These are phyloP conservation scores for Antigone vipio DNA, from an alignment of 2,113 vertebrate species.

Conservation along the genomic window DNA sequence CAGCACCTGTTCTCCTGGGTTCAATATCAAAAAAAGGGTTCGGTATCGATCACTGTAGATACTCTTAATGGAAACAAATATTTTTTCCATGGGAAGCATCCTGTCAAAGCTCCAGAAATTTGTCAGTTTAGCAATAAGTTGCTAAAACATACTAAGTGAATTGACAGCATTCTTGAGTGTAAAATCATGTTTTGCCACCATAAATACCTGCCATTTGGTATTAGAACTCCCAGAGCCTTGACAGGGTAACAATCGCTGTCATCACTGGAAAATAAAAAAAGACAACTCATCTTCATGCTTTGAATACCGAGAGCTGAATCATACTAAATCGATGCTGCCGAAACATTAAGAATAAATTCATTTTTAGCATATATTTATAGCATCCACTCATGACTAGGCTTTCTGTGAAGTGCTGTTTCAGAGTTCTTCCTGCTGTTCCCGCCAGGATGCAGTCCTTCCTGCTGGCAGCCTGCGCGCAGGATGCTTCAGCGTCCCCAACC, in stretches of 20 bases:
- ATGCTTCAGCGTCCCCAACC: not conserved
- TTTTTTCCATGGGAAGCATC: not conserved
- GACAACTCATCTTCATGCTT: not conserved
- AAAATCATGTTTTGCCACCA: not conserved
- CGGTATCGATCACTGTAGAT: accelerated
- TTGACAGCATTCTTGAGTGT: not conserved
- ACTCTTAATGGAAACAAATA: not conserved
- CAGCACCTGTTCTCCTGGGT: accelerated
- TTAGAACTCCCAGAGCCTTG: not conserved
- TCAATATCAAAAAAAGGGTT: not conserved
- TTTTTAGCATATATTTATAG: not conserved
- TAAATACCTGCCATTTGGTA: not conserved
- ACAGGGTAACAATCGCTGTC: not conserved
- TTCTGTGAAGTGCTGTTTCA: not conserved
- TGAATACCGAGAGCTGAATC: not conserved
- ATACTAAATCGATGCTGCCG: accelerated
- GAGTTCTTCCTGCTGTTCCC: not conserved
- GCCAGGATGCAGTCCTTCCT: not conserved
- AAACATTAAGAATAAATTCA: not conserved
- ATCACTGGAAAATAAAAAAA: not conserved
- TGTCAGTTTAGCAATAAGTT: not conserved
- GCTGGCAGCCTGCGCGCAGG: not conserved
- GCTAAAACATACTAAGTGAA: not conserved
- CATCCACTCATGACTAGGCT: not conserved
- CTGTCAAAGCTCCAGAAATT: not conserved